These are phyloP conservation scores for Plestiodon gilberti DNA, from an alignment of 2,113 vertebrate species.

Conservation along the genomic window DNA sequence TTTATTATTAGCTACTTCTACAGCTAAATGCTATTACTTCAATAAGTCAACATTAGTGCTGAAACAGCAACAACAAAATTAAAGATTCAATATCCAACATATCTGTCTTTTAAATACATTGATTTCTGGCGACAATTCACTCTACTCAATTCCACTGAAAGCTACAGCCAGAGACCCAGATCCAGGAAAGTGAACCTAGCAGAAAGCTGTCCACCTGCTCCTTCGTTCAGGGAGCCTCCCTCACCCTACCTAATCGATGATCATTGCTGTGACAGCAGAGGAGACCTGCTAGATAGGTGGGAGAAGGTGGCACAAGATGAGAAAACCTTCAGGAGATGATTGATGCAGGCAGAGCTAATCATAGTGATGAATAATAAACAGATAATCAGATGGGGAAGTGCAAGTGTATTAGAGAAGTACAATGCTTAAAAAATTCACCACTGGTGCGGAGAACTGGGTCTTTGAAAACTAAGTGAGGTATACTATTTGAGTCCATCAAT, in stretches of 20 bases:
- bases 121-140: background rate
- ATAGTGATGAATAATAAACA: background rate
- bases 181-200: background rate
- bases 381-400: too few relatives aligned
- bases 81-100: too few relatives aligned
- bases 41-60: too few relatives aligned
- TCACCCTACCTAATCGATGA: background rate
- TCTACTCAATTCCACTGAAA: too few relatives aligned
- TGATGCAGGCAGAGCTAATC: background rate
- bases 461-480: background rate
- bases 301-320: too few relatives aligned
- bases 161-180: background rate
- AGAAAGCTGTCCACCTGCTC: background rate
- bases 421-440: background rate
- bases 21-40: too few relatives aligned
- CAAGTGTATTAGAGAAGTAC: background rate
- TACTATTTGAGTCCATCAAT: background rate
- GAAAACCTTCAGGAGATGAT: background rate
- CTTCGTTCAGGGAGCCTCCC: background rate
- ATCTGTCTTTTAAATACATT: background rate
- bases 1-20: too few relatives aligned
- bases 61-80: too few relatives aligned
- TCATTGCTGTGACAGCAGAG: background rate
- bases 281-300: background rate
- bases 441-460: fast-evolving